Conservation (phyloP, 2,113 vertebrate genomes). For the Etheostoma spectabile region DNA sequence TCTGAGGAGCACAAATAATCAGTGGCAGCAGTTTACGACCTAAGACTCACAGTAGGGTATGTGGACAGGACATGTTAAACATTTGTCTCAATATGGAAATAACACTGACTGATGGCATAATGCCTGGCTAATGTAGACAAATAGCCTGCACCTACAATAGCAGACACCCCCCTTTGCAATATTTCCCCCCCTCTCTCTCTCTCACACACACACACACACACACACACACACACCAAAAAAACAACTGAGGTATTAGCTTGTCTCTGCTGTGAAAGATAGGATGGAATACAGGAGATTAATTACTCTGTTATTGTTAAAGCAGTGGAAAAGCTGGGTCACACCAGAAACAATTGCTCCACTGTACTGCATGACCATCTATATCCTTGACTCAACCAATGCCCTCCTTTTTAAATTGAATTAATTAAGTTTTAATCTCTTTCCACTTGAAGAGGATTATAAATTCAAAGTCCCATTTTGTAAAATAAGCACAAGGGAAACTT, state of each 20-base stretch:
- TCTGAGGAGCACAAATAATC: neutral
- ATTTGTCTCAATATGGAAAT: slow-evolving; percentile 46
- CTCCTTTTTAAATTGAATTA: slow-evolving; percentile 30
- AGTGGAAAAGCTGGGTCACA: slow-evolving; percentile 68
- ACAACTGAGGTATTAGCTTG: slow-evolving; percentile 33
- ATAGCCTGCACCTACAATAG: slow-evolving; percentile 35
- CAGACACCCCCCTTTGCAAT: neutral
- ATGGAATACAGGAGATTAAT: slow-evolving; percentile 63
- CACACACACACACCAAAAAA: slow-evolving; percentile 50
- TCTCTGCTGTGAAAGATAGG: slow-evolving; percentile 67
- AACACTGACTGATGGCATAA: slow-evolving; percentile 43
- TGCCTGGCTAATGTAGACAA: slow-evolving; percentile 47
- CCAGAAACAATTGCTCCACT: slow-evolving; percentile 36
- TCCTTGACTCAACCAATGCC: slow-evolving; percentile 31
- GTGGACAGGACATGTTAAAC: slow-evolving; percentile 18
- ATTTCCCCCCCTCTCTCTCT: slow-evolving; percentile 4
- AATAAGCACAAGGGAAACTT: slow-evolving; percentile 12
- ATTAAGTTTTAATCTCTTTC: slow-evolving; percentile 41
- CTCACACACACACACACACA: slow-evolving; percentile 10
- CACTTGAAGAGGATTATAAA: slow-evolving; percentile 25
- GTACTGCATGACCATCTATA: slow-evolving; percentile 31
- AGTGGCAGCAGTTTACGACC: neutral
- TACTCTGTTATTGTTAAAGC: slow-evolving; percentile 70
- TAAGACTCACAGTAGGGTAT: slow-evolving; percentile 5
- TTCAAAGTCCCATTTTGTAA: slow-evolving; percentile 36